A percentile compares a stretch with the other conserved stretches of the same genome.
Evolutionary conservation across 1,140 invertebrate genomes (phyloP).

Genomic region (Wiebesia pumilae): DNA sequence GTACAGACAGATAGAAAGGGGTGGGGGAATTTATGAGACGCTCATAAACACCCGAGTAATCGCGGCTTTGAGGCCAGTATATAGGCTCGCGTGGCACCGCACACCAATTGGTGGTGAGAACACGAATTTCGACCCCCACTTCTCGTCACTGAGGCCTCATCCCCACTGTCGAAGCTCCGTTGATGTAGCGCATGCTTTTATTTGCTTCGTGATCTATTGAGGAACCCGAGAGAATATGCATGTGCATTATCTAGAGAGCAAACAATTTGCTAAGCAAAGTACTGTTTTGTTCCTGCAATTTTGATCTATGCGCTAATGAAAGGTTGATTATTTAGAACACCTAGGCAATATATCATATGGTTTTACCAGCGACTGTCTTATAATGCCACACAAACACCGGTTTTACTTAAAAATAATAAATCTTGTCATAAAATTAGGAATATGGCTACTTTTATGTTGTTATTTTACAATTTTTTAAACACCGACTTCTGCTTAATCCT

Average conservation of each 20-base stretch:
- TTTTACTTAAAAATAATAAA: constrained; percentile 20
- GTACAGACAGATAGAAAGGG: neutral
- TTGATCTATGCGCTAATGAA: neutral
- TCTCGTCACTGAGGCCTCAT: neutral
- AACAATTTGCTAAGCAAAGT: constrained; percentile 6
- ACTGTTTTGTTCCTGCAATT: neutral
- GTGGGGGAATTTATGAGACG: neutral
- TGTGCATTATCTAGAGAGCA: constrained; percentile 2
- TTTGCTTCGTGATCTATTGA: neutral
- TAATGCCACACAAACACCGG: neutral
- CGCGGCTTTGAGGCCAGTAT: neutral
- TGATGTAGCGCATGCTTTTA: neutral
- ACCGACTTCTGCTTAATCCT: neutral
- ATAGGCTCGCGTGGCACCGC: neutral
- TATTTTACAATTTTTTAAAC: neutral
- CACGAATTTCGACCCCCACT: neutral
- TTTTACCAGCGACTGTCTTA: neutral
- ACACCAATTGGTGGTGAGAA: neutral
- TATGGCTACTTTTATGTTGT: neutral
- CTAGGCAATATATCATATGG: neutral
- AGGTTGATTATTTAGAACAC: neutral
- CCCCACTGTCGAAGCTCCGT: neutral
- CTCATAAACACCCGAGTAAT: constrained; percentile 9
- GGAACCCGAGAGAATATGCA: neutral
- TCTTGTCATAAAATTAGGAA: neutral